Evolutionary conservation across 37 sponge, comb jelly and placozoan genomes (phyloP).

Genomic region (Tethya wilhelma): DNA sequence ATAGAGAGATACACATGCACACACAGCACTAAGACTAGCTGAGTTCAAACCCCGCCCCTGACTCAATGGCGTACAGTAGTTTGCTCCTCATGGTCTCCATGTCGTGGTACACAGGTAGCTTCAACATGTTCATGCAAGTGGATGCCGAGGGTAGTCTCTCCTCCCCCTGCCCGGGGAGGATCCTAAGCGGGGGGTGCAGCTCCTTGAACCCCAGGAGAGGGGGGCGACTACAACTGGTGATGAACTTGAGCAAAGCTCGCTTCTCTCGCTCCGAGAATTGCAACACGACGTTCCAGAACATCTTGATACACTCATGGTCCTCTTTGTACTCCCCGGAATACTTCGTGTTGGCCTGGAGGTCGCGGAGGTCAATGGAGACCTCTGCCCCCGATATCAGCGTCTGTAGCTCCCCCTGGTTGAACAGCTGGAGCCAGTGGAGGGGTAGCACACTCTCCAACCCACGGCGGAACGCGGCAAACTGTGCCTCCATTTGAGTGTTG

Average conservation of each 20-base stretch:
- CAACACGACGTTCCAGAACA: conserved; percentile 92
- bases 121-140: conserved; percentile 97
- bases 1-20: no score
- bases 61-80: conserved; percentile 89
- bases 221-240: conserved; percentile 95
- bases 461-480: conserved; percentile 72
- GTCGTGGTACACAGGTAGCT: conserved; percentile 81
- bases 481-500: conserved; percentile 67
- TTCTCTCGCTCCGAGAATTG: conserved; percentile 78
- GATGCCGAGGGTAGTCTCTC: conserved; percentile 92
- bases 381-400: conserved; percentile 83
- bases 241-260: conserved; percentile 89
- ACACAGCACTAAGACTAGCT: conserved; percentile 47
- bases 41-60: conserved; percentile 98
- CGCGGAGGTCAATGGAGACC: conserved; percentile 64
- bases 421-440: conserved; percentile 78
- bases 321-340: conserved; percentile 82
- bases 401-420: conserved; percentile 79
- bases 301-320: conserved; percentile 64
- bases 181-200: conserved; percentile 86
- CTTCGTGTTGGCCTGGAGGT: conserved; percentile 60
- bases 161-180: conserved; percentile 67
- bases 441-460: conserved; percentile 81
- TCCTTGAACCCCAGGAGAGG: conserved; percentile 96
- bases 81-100: conserved; percentile 66